Evolutionary conservation across 2,888 invertebrate species (phyloP).

Genomic region (Cremastinae sp.): DNA sequence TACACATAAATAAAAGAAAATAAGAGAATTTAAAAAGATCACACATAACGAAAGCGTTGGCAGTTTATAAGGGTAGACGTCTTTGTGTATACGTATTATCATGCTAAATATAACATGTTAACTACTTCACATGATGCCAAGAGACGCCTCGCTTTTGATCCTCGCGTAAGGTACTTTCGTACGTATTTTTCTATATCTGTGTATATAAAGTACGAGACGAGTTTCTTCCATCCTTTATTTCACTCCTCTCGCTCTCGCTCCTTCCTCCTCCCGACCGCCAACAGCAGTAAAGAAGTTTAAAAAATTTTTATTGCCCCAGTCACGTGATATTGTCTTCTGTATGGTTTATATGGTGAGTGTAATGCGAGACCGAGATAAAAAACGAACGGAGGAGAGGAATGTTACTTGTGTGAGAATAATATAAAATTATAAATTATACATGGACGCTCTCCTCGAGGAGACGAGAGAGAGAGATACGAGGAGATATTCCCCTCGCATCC

Average conservation of each 20-base stretch:
- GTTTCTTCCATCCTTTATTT: conserved; percentile 32
- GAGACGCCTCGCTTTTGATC: conserved; percentile 62
- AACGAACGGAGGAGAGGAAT: conserved; percentile 8
- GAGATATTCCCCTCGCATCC: neutral
- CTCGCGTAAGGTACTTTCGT: conserved; percentile 44
- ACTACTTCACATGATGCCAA: conserved; percentile 86
- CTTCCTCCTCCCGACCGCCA: conserved; percentile 25
- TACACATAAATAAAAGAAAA: conserved; percentile 26
- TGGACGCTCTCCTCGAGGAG: neutral
- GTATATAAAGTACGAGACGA: conserved; percentile 8
- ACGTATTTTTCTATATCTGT: conserved; percentile 20
- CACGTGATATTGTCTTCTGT: conserved; percentile 38
- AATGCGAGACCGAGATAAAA: conserved; percentile 27
- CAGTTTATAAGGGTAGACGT: conserved; percentile 79
- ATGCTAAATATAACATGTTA: conserved; percentile 81
- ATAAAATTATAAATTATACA: conserved; percentile 47
- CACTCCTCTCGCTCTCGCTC: conserved; percentile 47
- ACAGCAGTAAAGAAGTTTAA: conserved; percentile 43
- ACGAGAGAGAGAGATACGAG: no score
- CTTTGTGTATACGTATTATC: conserved; percentile 79
- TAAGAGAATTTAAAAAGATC: conserved; percentile 59
- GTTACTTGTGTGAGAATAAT: conserved; percentile 28
- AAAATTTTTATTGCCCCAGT: conserved; percentile 54
- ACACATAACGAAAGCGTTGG: conserved; percentile 73
- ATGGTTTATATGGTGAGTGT: conserved; percentile 20